phyloP scores from a whole-genome alignment of 2,113 vertebrate species.

The Mirounga angustirostris region DNA sequence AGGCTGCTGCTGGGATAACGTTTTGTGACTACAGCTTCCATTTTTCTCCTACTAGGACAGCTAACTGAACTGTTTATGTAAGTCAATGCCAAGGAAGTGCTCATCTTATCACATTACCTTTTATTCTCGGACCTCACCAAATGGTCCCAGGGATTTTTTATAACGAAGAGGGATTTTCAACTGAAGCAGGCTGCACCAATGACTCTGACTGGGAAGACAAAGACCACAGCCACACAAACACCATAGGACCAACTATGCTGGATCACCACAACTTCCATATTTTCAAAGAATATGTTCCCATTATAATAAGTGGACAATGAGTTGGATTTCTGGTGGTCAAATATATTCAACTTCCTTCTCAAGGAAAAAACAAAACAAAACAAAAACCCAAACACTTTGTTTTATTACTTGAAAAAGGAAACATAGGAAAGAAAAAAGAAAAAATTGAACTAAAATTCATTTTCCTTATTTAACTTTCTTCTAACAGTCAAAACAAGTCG shows the following conservation, averaged over 20 bases:
- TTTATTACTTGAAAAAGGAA: neutral
- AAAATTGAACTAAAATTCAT: neutral
- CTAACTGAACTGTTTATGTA: neutral
- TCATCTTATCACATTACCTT: neutral
- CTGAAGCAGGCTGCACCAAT: neutral
- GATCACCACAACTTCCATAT: neutral
- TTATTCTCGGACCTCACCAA: neutral
- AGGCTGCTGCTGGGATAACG: neutral
- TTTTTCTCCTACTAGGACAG: conserved; percentile 39
- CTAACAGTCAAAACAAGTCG: neutral
- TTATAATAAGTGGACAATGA: neutral
- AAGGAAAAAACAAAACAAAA: neutral
- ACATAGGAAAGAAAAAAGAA: neutral
- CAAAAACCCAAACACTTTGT: neutral
- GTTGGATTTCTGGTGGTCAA: conserved; percentile 4
- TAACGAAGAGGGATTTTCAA: neutral
- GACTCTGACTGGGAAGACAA: neutral
- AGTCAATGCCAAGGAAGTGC: neutral
- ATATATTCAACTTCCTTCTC: conserved; percentile 20
- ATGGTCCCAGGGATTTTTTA: neutral
- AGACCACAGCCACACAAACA: neutral
- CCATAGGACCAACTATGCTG: neutral
- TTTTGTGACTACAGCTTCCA: neutral
- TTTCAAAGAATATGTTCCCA: neutral
- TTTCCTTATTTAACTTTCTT: neutral